Evolutionary conservation across 2,888 invertebrate species (phyloP).

Genomic region (Leucania comma): DNA sequence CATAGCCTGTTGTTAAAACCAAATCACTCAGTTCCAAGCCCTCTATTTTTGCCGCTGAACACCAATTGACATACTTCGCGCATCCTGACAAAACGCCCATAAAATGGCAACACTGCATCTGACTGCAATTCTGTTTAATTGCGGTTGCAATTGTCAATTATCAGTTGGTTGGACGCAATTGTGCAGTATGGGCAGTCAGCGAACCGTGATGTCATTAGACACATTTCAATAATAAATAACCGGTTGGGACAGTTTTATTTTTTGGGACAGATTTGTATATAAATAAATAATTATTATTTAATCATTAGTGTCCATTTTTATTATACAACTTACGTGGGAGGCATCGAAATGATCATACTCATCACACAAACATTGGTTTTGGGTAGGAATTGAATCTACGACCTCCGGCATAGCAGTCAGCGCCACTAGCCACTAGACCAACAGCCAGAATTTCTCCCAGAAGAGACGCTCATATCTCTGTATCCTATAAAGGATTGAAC

Average conservation of each 20-base stretch:
- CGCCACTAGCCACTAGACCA: too few species aligned
- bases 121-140: constrained; percentile 46
- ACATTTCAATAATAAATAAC: constrained; percentile 1
- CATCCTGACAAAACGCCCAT: constrained; percentile 50
- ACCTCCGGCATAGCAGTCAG: too few species aligned
- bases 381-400: too few species aligned
- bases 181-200: constrained; percentile 13
- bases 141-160: constrained; percentile 36
- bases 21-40: constrained; percentile 13
- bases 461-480: not conserved
- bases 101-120: constrained; percentile 31
- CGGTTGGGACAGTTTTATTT: not conserved
- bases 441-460: not conserved
- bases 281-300: too few species aligned
- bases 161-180: constrained; percentile 32
- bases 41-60: constrained; percentile 15
- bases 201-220: constrained; percentile 21
- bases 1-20: constrained; percentile 1
- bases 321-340: too few species aligned
- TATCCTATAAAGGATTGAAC: not conserved
- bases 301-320: too few species aligned
- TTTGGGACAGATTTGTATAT: not conserved
- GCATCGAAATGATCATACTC: too few species aligned
- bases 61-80: constrained; percentile 36
- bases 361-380: too few species aligned